phyloP scores from a whole-genome alignment of 2,888 invertebrate genomes.

The Lasioglossum calceatum region DNA sequence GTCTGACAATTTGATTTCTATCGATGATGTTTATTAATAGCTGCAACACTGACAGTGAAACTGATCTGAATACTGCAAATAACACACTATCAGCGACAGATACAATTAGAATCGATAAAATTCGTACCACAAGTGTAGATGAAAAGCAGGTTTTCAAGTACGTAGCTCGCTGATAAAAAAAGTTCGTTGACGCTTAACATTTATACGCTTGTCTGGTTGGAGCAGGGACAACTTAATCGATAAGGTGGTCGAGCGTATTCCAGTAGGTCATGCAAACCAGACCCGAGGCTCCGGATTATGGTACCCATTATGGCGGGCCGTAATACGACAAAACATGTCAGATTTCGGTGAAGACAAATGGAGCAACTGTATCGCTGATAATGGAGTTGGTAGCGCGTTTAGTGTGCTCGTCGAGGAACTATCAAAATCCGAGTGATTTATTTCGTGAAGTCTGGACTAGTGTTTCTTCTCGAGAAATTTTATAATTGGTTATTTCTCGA shows the following conservation, averaged over 20 bases:
- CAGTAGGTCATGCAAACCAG: conserved; percentile 16
- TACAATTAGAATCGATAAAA: background rate
- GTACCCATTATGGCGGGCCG: background rate
- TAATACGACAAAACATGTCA: conserved; percentile 15
- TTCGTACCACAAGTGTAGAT: background rate
- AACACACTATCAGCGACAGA: background rate
- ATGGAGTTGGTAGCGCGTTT: background rate
- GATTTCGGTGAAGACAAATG: conserved; percentile 4
- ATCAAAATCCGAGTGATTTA: background rate
- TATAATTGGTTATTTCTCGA: too few relatives aligned
- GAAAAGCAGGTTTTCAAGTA: background rate
- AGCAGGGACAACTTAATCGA: conserved; percentile 6
- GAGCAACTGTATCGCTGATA: background rate
- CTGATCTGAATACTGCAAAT: background rate
- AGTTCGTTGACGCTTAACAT: background rate
- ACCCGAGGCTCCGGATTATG: conserved; percentile 14
- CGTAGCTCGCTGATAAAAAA: background rate
- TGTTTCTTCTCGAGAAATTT: too few relatives aligned
- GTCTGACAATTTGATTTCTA: too few relatives aligned
- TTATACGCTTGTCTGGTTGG: conserved; percentile 6
- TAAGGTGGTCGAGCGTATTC: conserved; percentile 11
- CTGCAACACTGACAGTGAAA: background rate
- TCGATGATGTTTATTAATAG: background rate
- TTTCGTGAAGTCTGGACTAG: too few relatives aligned
- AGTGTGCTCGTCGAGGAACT: background rate